Conservation (phyloP, 1,140 invertebrate genomes). For the Spodoptera litura region DNA sequence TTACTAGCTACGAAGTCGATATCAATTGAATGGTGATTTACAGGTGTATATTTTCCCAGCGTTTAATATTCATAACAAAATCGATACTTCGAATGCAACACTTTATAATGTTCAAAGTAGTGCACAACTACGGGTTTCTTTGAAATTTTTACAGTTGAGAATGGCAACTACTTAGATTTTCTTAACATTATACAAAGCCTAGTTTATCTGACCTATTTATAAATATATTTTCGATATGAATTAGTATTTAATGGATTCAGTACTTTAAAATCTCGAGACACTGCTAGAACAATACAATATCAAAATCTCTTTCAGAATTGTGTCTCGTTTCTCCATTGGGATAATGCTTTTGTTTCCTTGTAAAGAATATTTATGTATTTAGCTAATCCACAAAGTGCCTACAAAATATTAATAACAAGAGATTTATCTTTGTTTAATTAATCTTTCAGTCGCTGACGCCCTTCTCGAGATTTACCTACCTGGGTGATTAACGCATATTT, state of each 20-base stretch:
- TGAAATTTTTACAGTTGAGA: neutral
- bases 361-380: too few relatives aligned
- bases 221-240: too few relatives aligned
- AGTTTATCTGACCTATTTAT: too few relatives aligned
- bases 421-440: slow-evolving; percentile 27
- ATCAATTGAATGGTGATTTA: slow-evolving; percentile 35
- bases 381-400: neutral
- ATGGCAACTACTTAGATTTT: too few relatives aligned
- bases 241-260: too few relatives aligned
- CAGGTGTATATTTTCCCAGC: slow-evolving; percentile 1
- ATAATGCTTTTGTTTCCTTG: too few relatives aligned
- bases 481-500: slow-evolving; percentile 21
- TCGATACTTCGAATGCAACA: neutral
- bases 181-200: too few relatives aligned
- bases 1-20: slow-evolving; percentile 22
- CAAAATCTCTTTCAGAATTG: too few relatives aligned
- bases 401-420: slow-evolving; percentile 2
- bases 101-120: neutral
- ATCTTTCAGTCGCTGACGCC: slow-evolving; percentile 7
- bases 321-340: too few relatives aligned
- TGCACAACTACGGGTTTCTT: neutral
- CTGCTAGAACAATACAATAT: too few relatives aligned
- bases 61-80: slow-evolving; percentile 1
- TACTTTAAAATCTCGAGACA: too few relatives aligned
- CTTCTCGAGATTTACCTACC: neutral